Conservation (phyloP, 2,113 vertebrate species). For the Pionites leucogaster region DNA sequence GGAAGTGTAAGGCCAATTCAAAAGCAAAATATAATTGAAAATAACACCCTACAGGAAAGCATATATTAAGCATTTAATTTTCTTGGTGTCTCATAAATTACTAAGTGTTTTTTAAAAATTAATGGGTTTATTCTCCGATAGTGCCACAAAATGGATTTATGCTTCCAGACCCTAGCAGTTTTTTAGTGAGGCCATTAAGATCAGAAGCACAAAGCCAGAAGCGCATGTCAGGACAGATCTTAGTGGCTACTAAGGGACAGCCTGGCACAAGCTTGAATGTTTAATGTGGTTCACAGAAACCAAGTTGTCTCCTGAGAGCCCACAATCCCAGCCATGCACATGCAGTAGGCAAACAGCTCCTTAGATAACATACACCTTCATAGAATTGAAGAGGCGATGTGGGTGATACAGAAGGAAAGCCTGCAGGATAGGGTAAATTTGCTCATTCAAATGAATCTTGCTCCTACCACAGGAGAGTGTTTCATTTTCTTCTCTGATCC, state of each 20-base stretch:
- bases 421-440: not conserved
- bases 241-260: not conserved
- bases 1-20: not conserved
- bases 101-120: not conserved
- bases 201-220: not conserved
- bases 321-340: not conserved
- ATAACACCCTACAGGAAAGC: not conserved
- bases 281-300: not conserved
- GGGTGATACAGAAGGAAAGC: not conserved
- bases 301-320: not conserved
- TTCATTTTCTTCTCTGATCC: not conserved
- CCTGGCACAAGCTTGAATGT: fast-evolving
- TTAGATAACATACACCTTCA: not conserved
- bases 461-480: not conserved
- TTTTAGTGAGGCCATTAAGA: not conserved
- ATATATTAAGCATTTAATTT: not conserved
- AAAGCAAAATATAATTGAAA: not conserved
- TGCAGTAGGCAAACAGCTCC: not conserved
- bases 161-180: not conserved
- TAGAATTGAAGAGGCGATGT: not conserved
- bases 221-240: not conserved
- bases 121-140: not conserved
- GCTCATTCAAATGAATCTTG: not conserved
- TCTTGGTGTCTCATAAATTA: not conserved
- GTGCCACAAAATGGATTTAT: not conserved